Base-by-base conservation (phyloP, 2,113 vertebrate genomes). In the Recurvirostra avosetta region DNA sequence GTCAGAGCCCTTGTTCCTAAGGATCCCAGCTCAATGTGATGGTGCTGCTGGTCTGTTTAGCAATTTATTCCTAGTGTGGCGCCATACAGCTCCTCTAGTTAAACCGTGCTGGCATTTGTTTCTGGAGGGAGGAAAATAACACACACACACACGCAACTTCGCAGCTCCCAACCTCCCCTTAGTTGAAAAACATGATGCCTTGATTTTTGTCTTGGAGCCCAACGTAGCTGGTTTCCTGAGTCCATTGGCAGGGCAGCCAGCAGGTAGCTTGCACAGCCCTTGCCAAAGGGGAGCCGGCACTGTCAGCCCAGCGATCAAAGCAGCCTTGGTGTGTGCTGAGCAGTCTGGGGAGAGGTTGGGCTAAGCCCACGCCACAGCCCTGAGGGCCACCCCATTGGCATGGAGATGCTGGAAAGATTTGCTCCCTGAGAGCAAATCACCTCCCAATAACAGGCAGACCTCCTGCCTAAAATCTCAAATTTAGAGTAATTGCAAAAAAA, bases 131-230 rank as follows among this genome's bases (percentile, higher is more conserved):
- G 61, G 59, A 58, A 93, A 67, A 84, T 4, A 86, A 29, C 29
- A 12, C 20, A 29, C 12, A 68, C 38, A 66, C 38, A 11, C 27
- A 45, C 0, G 0, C 34, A 36, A 5, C 22, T 8, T 26, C 1
- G 3, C 2, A 0, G 59, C 47, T 79, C 71, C 74, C 36, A 52
- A 6, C 14, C 32, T 74, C 34, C 62, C 34, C 16, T 32, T 36
- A 7, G 36, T 5, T 0, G 0, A 59, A 59, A 85, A 71, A 25
- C 9, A 11, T 0, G 0, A 18, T 1, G 8, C 43, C 63, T n/a
- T 47, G 18, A 45, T 43, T 86, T 87, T 36, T 47, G 34, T 49
- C 63, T 43, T 27, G 22, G 41, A 53, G 14, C 56, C 55, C 3
- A 1, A 38, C 1, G 13, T 41, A 34, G 27, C 38, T 34, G 15